Base-by-base conservation (phyloP, 2,797 vertebrate genomes). In the Hippopotamyrus pictus region DNA sequence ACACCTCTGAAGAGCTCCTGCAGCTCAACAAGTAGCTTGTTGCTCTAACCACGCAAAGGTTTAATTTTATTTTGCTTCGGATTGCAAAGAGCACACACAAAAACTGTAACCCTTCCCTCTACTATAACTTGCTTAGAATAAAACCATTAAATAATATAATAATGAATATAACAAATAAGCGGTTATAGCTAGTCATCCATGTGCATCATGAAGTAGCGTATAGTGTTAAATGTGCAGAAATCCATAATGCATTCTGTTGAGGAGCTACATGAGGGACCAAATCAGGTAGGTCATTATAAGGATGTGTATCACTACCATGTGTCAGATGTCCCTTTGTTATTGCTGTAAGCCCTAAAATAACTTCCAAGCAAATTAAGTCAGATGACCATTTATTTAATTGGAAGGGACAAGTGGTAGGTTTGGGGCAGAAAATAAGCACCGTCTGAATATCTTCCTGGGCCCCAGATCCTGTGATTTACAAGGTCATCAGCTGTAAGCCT, bases 371-470 rank as follows among this genome's bases (percentile, higher is more conserved):
- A 86, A 86, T 48, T 2, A 73, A 5, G 46, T 59, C 46, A 17
- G 37, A 54, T 44, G 25, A 88, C 3, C 6, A 84, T 85, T 86
- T 37, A 54, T 89, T 69, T 85, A 69, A 46, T 48, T 25, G 37
- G 53, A 57, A 50, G 79, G 62, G 83, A 89, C 82, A 86, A 89
- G 83, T 51, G 5, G 29, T 59, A 62, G 57, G 59, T 19, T n/a
- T 73, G 46, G 50, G 25, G 50, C 8, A 6, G 46, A 86, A 89
- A 86, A 86, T 17, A 50, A 62, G 1, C 46, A 84, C 57, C 12
- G 14, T 51, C 29, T 33, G 41, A 69, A 86, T 51, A 14, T 25
- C 29, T 69, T 59, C 50, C 89, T 59, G 25, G n/a, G 50, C 57
- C 62, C 2, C 9, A 29, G 22, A 33, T 59, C n/a, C 19, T 5